Evolutionary conservation across 2,888 invertebrate genomes (phyloP).

Genomic region (Pasiphila rectangulata): DNA sequence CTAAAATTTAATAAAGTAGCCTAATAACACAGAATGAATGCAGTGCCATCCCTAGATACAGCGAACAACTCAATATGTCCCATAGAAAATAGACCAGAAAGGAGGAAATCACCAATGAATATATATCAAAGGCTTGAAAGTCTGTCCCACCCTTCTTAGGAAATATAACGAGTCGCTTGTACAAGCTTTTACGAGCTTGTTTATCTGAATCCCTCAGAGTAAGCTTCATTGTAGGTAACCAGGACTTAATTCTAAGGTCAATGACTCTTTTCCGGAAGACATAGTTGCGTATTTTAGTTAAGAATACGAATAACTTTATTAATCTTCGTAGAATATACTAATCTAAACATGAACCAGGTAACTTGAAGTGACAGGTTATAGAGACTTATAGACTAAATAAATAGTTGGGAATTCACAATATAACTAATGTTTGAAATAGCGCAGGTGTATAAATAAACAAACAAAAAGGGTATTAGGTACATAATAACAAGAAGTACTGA

Average conservation of each 20-base stretch:
- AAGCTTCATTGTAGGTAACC: constrained; percentile 19
- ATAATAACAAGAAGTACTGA: no score
- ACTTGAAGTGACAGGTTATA: no score
- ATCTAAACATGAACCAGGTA: no score
- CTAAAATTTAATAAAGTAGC: no score
- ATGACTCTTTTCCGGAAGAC: constrained; percentile 17
- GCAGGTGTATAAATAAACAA: no score
- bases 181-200: constrained; percentile 52
- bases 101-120: constrained; percentile 25
- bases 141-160: constrained; percentile 50
- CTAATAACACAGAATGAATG: no score
- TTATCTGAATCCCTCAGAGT: constrained; percentile 45
- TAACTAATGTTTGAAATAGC: no score
- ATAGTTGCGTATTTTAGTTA: constrained; percentile 5
- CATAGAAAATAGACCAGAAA: no score
- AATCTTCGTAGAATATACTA: constrained; percentile 2
- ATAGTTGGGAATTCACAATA: no score
- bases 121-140: constrained; percentile 39
- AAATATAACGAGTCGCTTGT: constrained; percentile 45
- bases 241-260: constrained; percentile 30
- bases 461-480: no score
- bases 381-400: no score
- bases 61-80: neutral
- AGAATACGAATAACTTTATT: constrained; percentile 6
- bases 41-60: no score